Evolutionary conservation across 2,113 vertebrate species (phyloP), one percentile per base, ranked within the genome.

Genomic region (Charina bottae): DNA sequence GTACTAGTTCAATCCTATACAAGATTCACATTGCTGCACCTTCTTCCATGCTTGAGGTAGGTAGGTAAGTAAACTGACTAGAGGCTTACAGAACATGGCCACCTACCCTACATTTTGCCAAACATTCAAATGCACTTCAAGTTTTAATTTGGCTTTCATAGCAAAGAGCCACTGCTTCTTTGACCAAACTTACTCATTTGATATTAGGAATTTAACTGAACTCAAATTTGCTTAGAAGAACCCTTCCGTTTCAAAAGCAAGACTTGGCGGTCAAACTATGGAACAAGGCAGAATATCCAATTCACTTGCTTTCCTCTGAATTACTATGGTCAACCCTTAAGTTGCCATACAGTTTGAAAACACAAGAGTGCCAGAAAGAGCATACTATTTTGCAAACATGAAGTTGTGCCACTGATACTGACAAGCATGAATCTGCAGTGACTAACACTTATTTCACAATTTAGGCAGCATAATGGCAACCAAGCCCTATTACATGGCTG

Each of bases 1-100:
- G 83, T 93, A 96, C 91, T 58, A 89, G 49, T 93, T 92, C 19
- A 93, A 95, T 94, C 78, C 78, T 89, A 28, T 68, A 92, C 95
- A 58, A 56, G 49, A 78, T 24, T 90, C n/a, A 89, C 33, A 59
- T 92, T 86, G 94, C 23, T 92, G 60, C 90, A 23, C 59, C 93
- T 53, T 60, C 59, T n/a, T 68, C 58, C 24, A 60, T 54, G 58
- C 89, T 53, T 89, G 91, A 92, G 78, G 58, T 89, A 85, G 46
- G 72, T 84, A 84, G 23, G 33, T 19, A 89, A 24, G 37, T 26
- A 87, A 56, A 53, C 83, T 64, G n/a, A 49, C 59, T 37, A 86
- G 33, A 64, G 21, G 15, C 87, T 21, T 46, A 88, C 23, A 85
- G 54, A 15, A 88, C 6, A 49, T 33, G 37, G 46, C 91, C 87